Percentiles rank a stretch among this genome's conserved stretches.
Conservation (phyloP, 2,888 invertebrate genomes). For the Drosophila flavopinicola region DNA sequence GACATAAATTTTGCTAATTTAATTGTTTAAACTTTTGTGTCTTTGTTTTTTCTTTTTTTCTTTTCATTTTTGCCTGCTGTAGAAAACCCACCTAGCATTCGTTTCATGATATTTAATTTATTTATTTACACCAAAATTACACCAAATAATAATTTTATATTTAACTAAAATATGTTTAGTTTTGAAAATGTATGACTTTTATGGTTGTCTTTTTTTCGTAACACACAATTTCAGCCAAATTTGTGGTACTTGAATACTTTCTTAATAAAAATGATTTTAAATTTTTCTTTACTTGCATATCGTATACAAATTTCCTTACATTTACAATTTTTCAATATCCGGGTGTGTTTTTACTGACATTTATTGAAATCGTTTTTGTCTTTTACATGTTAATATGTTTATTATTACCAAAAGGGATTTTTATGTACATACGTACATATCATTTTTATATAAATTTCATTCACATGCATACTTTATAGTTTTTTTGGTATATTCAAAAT, state of each 20-base stretch:
- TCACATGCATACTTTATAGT: conserved; percentile 25
- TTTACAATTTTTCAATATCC: conserved; percentile 37
- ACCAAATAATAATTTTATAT: conserved; percentile 59
- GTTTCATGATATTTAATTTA: conserved; percentile 44
- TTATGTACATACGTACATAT: conserved; percentile 37
- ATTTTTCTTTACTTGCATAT: conserved; percentile 59
- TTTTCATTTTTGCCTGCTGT: conserved; percentile 41
- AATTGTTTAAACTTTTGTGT: conserved; percentile 46
- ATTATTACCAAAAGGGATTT: conserved; percentile 52
- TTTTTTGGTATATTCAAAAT: conserved; percentile 49
- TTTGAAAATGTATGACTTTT: conserved; percentile 15
- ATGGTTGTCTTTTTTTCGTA: conserved; percentile 17
- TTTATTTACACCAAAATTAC: conserved; percentile 68
- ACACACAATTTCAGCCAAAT: conserved; percentile 51
- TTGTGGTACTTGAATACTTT: conserved; percentile 43
- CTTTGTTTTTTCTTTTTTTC: conserved; percentile 19
- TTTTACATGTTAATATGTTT: conserved; percentile 14
- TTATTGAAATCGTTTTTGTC: conserved; percentile 25
- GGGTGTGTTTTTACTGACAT: conserved; percentile 43
- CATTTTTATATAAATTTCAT: conserved; percentile 32
- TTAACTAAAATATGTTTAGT: conserved; percentile 44
- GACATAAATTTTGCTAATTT: conserved; percentile 77
- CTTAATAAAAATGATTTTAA: conserved; percentile 46
- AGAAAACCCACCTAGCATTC: conserved; percentile 76
- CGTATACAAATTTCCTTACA: conserved; percentile 71